Evolutionary conservation across 2,797 vertebrate species (phyloP), one percentile per base, ranked within the genome.

Genomic region (Harpagifer antarcticus): DNA sequence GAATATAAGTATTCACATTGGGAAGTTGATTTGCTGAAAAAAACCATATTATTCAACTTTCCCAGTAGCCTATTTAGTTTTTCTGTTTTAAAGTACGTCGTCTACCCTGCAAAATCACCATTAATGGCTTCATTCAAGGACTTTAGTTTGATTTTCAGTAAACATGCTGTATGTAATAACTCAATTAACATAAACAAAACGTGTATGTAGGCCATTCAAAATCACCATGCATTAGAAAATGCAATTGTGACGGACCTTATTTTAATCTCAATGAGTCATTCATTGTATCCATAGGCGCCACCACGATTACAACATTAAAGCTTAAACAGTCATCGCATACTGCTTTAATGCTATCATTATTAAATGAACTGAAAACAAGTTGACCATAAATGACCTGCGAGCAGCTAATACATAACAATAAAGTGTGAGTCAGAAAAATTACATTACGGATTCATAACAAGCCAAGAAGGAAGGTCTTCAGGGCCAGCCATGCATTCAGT

Each of bases 361-460:
- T 63, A 64, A 84, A 70, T 83, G 60, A 67, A 47, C 47, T 47
- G 70, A 45, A 75, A 84, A 48, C 9, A 47, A 74, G 47, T 49
- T 70, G 33, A 79, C 72, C 63, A 61, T 12, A 60, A 11, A 5
- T 44, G 55, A 1, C 62, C 57, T 64, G 45, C 66, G 60, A 74
- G 70, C 58, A 12, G 63, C 48, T 40, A 57, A 68, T 48, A 81
- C 55, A 89, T 86, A 81, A 64, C 78, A 87, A 44, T 86, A 72
- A 83, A 76, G 67, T 27, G 43, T 44, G 54, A 75, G 61, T 72
- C 71, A 56, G 52, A 78, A 54, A 71, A 74, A 77, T 59, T 55
- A n/a, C 81, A 85, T 89, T 86, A 75, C 6, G 4, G 17, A 90
- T 81, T 85, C 66, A 85, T 52, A 66, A 73, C 76, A 55, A 83